phyloP scores from a whole-genome alignment of 2,888 invertebrate genomes.

The Empis livida region DNA sequence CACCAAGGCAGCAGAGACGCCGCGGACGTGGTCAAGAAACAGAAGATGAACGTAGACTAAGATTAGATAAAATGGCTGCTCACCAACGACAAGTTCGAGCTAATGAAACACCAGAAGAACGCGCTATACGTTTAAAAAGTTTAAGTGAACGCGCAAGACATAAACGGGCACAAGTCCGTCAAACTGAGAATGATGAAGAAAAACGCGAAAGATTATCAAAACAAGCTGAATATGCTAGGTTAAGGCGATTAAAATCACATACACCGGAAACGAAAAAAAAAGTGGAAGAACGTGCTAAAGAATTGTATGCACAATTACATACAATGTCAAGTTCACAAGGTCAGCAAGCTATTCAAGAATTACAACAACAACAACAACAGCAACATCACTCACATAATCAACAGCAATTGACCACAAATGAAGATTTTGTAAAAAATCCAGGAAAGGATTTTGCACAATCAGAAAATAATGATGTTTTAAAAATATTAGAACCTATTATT shows the following conservation, averaged over 20 bases:
- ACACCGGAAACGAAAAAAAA: conserved; percentile 22
- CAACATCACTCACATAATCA: conserved; percentile 12
- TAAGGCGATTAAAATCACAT: conserved; percentile 30
- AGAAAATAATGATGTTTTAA: conserved; percentile 35
- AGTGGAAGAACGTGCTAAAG: conserved; percentile 21
- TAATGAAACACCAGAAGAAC: conserved; percentile 32
- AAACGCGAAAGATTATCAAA: conserved; percentile 30
- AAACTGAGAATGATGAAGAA: conserved; percentile 28
- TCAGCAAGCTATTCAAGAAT: not conserved
- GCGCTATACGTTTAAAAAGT: conserved; percentile 27
- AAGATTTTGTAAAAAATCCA: conserved; percentile 19
- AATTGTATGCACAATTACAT: conserved; percentile 27
- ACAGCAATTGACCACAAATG: conserved; percentile 7
- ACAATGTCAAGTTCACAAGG: not conserved
- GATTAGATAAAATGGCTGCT: conserved; percentile 33
- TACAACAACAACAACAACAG: conserved; percentile 1
- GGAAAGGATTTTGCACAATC: conserved; percentile 24
- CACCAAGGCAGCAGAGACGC: conserved; percentile 20
- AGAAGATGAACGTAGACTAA: conserved; percentile 30
- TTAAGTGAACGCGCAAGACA: conserved; percentile 31
- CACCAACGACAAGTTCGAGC: conserved; percentile 32
- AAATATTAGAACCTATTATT: conserved; percentile 36
- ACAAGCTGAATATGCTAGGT: conserved; percentile 33
- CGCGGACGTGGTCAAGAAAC: conserved; percentile 31
- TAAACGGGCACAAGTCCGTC: conserved; percentile 31